Evolutionary conservation across 2,888 invertebrate species (phyloP).

Genomic region (Elysia crispata): DNA sequence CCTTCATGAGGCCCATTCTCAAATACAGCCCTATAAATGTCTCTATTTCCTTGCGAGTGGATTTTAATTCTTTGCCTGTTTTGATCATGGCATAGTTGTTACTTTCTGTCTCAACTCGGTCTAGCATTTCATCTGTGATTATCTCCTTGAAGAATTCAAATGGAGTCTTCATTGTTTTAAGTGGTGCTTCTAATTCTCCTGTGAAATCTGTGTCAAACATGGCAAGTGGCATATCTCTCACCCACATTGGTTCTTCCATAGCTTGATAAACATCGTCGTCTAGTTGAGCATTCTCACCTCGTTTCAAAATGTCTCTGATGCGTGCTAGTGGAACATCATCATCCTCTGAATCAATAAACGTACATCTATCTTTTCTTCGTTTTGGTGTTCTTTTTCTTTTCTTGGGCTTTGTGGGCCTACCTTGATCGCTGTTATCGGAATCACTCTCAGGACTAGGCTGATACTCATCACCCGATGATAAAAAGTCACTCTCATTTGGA

Average conservation of each 20-base stretch:
- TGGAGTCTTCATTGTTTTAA: constrained; percentile 23
- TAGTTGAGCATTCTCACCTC: not conserved
- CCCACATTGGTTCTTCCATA: constrained; percentile 25
- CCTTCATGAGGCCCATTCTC: constrained; percentile 46
- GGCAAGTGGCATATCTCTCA: not conserved
- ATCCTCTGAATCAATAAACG: too few relatives aligned
- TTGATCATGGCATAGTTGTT: constrained; percentile 30
- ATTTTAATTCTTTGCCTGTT: constrained; percentile 37
- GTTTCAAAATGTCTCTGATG: too few relatives aligned
- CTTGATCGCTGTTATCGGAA: too few relatives aligned
- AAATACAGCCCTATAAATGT: constrained; percentile 42
- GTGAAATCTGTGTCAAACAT: not conserved
- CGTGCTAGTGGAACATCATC: too few relatives aligned
- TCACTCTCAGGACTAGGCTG: too few relatives aligned
- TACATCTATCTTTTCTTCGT: too few relatives aligned
- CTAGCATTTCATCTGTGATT: constrained; percentile 24
- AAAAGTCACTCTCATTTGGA: too few relatives aligned
- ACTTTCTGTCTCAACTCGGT: not conserved
- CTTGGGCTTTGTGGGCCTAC: too few relatives aligned
- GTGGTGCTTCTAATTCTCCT: not conserved
- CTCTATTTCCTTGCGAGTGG: constrained; percentile 49
- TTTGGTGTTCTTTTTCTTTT: too few relatives aligned
- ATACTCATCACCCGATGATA: too few relatives aligned
- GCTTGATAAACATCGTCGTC: not conserved
- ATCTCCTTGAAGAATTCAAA: constrained; percentile 21